Percentiles rank a stretch among this genome's conserved stretches.
These are phyloP conservation scores for Opisthograptis luteolata DNA, from an alignment of 2,888 invertebrate genomes.

Conservation along the genomic window DNA sequence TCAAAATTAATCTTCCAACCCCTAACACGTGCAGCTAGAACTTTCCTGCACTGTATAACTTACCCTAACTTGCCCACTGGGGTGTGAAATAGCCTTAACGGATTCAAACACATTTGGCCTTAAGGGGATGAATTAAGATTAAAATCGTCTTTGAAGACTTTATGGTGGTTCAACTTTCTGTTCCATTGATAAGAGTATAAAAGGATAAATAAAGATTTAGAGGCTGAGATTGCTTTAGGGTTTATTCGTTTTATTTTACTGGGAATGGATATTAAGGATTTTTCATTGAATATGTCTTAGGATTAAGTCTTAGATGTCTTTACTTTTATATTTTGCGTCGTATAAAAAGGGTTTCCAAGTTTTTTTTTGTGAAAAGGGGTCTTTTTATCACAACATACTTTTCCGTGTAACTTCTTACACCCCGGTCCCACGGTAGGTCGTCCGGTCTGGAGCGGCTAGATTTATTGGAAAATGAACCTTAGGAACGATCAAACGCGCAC, in stretches of 20 bases:
- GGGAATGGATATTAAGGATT: neutral
- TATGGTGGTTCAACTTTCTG: constrained; percentile 20
- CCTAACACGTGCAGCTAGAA: constrained; percentile 28
- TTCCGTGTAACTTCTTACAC: too few relatives aligned
- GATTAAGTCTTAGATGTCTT: too few relatives aligned
- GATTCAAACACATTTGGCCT: constrained; percentile 30
- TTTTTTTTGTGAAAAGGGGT: too few relatives aligned
- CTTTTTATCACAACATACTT: too few relatives aligned
- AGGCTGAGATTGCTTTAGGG: constrained; percentile 18
- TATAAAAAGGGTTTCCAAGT: too few relatives aligned
- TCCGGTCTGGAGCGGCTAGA: too few relatives aligned
- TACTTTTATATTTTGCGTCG: too few relatives aligned
- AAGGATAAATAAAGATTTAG: constrained; percentile 26
- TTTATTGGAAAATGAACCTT: too few relatives aligned
- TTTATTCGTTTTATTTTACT: constrained; percentile 22
- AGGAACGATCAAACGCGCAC: too few relatives aligned
- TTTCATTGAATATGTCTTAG: neutral
- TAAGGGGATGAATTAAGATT: constrained; percentile 31
- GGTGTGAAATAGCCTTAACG: constrained; percentile 38
- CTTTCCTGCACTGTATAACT: constrained; percentile 28
- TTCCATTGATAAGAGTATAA: constrained; percentile 22
- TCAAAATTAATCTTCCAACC: constrained; percentile 34
- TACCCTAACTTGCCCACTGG: constrained; percentile 24
- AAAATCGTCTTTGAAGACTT: constrained; percentile 30
- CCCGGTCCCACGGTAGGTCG: too few relatives aligned